These are phyloP conservation scores for Gobio occitaniae DNA, from an alignment of 2,797 vertebrate genomes.

Conservation along the genomic window DNA sequence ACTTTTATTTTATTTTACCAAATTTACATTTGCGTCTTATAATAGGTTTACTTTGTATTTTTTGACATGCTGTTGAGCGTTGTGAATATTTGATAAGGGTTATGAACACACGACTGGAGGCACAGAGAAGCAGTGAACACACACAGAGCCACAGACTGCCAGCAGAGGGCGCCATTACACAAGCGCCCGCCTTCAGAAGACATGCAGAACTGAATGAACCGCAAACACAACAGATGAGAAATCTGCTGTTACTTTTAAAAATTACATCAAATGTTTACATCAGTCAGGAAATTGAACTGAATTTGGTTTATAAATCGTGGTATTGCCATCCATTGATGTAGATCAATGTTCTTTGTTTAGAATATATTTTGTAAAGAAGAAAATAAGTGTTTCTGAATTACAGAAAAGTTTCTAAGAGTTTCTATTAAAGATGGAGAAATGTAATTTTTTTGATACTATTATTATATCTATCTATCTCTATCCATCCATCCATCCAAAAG, in stretches of 20 bases:
- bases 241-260: not conserved
- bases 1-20: not conserved
- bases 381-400: not conserved
- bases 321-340: not conserved
- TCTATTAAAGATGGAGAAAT: not conserved
- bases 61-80: not conserved
- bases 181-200: not conserved
- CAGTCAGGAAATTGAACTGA: not conserved
- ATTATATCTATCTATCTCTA: not conserved
- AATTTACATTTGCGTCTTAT: not conserved
- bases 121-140: too few species aligned
- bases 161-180: slow-evolving; percentile 19
- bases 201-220: not conserved
- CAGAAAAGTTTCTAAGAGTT: not conserved
- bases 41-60: not conserved
- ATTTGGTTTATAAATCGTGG: not conserved
- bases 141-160: not conserved
- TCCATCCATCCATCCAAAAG: not conserved
- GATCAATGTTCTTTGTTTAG: not conserved
- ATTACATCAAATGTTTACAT: slow-evolving; percentile 6
- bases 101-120: too few species aligned
- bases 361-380: slow-evolving; percentile 16
- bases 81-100: not conserved
- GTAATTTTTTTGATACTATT: not conserved
- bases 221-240: not conserved